A percentile compares a stretch with the other conserved stretches of the same genome.
These are phyloP conservation scores for Cheilosia variabilis DNA, from an alignment of 2,888 invertebrate species.

Conservation along the genomic window DNA sequence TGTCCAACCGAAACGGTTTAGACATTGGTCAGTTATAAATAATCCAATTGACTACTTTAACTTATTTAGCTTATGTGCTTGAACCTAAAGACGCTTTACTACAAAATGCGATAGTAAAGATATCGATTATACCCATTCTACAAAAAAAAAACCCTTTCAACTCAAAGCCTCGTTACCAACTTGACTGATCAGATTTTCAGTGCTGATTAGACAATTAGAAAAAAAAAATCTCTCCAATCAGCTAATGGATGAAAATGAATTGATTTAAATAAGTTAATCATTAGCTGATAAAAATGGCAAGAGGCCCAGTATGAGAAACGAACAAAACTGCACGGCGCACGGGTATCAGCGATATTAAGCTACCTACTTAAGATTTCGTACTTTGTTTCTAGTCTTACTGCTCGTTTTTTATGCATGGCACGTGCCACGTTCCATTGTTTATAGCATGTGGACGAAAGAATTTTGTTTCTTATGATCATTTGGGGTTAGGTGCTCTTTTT, in stretches of 20 bases:
- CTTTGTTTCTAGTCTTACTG: background rate
- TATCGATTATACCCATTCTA: background rate
- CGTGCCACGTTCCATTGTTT: background rate
- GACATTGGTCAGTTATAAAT: no score
- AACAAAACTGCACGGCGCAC: background rate
- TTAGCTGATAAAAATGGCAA: conserved; percentile 10
- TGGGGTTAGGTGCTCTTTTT: background rate
- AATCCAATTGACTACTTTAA: background rate
- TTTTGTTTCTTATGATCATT: background rate
- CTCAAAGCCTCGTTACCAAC: conserved; percentile 27
- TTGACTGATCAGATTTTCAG: background rate
- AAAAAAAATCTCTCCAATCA: background rate
- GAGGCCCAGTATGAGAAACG: background rate
- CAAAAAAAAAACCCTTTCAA: background rate
- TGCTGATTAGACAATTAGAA: background rate
- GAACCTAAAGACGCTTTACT: background rate
- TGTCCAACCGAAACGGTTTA: no score
- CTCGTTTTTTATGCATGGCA: background rate
- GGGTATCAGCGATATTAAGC: background rate
- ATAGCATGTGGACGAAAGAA: background rate
- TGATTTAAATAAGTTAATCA: conserved; percentile 7
- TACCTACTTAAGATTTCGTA: background rate
- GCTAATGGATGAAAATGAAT: background rate
- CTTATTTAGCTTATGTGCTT: background rate
- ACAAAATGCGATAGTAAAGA: background rate